Evolutionary conservation across 2,797 vertebrate genomes (phyloP).

Genomic region (Synaphobranchus kaupii): DNA sequence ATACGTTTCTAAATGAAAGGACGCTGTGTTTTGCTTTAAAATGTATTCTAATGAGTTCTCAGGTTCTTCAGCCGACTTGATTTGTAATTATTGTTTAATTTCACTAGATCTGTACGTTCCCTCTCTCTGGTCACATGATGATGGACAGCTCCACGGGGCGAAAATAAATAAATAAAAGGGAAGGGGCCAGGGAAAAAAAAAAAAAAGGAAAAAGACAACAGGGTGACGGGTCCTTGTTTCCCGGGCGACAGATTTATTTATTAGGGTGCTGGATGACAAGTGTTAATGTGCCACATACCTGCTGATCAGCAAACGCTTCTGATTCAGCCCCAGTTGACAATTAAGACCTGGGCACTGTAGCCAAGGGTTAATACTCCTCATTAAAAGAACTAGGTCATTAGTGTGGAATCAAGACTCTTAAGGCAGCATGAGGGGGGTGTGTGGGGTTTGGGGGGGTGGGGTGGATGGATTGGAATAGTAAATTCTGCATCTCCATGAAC

Average conservation of each 20-base stretch:
- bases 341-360: slow-evolving; percentile 87
- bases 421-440: slow-evolving; percentile 69
- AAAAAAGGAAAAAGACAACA: slow-evolving; percentile 58
- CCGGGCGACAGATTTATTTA: slow-evolving; percentile 85
- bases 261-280: slow-evolving; percentile 80
- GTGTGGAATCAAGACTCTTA: slow-evolving; percentile 86
- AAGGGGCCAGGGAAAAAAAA: not conserved
- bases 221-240: slow-evolving; percentile 73
- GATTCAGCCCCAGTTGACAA: slow-evolving; percentile 84
- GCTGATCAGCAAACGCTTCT: slow-evolving; percentile 81
- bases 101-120: slow-evolving; percentile 70
- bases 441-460: slow-evolving; percentile 64
- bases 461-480: slow-evolving; percentile 77
- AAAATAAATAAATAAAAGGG: not conserved
- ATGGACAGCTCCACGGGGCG: slow-evolving; percentile 63
- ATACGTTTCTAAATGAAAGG: slow-evolving; percentile 60
- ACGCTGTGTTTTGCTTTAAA: slow-evolving; percentile 60
- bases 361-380: slow-evolving; percentile 91
- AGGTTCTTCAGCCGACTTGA: slow-evolving; percentile 60
- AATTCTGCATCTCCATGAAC: slow-evolving; percentile 93
- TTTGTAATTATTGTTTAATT: slow-evolving; percentile 76
- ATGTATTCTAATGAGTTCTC: slow-evolving; percentile 63
- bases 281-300: slow-evolving; percentile 86
- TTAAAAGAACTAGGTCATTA: slow-evolving; percentile 91
- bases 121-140: slow-evolving; percentile 69